Evolutionary conservation across 1,140 invertebrate genomes (phyloP), one percentile per base, ranked within the genome.

Genomic region (Elysia chlorotica): DNA sequence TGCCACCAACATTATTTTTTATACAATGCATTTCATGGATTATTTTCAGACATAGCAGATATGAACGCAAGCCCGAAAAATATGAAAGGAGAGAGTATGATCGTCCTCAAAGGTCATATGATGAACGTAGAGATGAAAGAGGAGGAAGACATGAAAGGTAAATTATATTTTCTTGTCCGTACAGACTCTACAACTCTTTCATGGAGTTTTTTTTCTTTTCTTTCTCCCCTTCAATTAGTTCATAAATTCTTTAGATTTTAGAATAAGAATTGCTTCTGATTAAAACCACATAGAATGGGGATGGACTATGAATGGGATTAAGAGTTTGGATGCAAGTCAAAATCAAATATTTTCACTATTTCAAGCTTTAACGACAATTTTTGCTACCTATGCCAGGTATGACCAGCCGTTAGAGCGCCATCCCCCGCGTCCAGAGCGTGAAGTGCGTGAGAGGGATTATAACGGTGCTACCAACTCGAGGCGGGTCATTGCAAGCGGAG

Each of bases 91-190:
- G 69, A 23, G 69, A 63, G 63, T n/a, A 35, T 62, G 37, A 1
- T 4, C 31, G 69, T 3, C 17, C 19, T 17, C 56, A 10, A 17
- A n/a, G n/a, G n/a, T n/a, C n/a, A 19, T 41, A 31, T 38, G 67
- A 69, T 35, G 36, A 38, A 17, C n/a, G 59, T 2, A 23, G 59
- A 5, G 69, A 71, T n/a, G 69, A 63, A 23, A 68, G 66, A 56
- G 28, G 36, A 48, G 57, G 35, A 38, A 61, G 69, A 61, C 69
- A 62, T 63, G 59, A 71, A 31, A 71, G 69, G 69, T 71, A 63
- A 2, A 38, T 25, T 63, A 28, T 59, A n/a, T 59, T 59, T 6
- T 14, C 10, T 14, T 48, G n/a, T n/a, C n/a, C n/a, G 10, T 48
- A 48, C 10, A 14, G 41, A 48, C 41, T 14, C 10, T 10, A 14